These are phyloP conservation scores for Platichthys flesus DNA, from an alignment of 2,113 vertebrate species.

Conservation along the genomic window DNA sequence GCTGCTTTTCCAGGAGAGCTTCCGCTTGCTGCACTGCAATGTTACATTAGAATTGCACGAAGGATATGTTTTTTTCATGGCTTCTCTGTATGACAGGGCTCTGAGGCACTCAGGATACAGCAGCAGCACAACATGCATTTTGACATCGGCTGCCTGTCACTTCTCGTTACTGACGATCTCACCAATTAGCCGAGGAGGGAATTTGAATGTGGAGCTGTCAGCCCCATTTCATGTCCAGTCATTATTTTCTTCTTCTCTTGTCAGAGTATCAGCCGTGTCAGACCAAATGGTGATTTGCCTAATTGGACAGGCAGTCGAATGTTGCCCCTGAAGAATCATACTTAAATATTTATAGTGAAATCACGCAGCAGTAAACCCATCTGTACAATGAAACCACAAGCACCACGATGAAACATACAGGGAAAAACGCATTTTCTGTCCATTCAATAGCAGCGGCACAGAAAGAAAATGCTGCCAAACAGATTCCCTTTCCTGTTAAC, in stretches of 20 bases:
- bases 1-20: slow-evolving; percentile 15
- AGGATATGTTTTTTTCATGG: slow-evolving; percentile 16
- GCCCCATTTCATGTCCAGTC: slow-evolving; percentile 9
- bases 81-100: neutral
- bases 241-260: neutral
- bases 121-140: neutral
- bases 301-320: slow-evolving; percentile 8
- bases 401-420: too few species aligned
- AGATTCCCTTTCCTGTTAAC: too few species aligned
- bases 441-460: too few species aligned
- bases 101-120: neutral
- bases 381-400: too few species aligned
- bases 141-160: slow-evolving; percentile 36
- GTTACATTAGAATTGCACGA: slow-evolving; percentile 26
- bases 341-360: too few species aligned
- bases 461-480: too few species aligned
- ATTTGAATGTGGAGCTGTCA: slow-evolving; percentile 13
- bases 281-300: neutral
- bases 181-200: slow-evolving; percentile 17
- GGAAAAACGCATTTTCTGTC: too few species aligned
- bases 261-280: neutral
- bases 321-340: neutral
- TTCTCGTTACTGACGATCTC: neutral
- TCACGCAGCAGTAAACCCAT: too few species aligned
- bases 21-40: slow-evolving; percentile 2